Evolutionary conservation across 2,113 vertebrate species (phyloP), one percentile per base, ranked within the genome.

Genomic region (Cranoglanis bouderius): DNA sequence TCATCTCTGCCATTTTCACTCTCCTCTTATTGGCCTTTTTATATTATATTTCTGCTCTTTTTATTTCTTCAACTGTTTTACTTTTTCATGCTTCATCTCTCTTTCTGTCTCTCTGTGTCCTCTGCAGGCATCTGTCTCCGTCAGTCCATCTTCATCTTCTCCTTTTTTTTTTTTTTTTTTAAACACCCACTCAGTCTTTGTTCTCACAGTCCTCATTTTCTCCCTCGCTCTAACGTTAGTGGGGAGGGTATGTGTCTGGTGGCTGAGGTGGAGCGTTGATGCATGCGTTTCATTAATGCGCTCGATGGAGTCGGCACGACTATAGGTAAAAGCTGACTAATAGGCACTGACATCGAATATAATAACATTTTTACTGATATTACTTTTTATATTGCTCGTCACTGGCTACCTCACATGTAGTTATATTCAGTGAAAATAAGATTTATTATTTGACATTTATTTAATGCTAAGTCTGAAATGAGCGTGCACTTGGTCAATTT

Each of bases 281-380:
- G 77, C 80, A 80, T 90, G 86, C 65, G 61, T 46, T 90, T 90
- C 84, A 88, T 90, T 88, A 90, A 86, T 81, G 85, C 74, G 90
- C 35, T 51, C 14, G 82, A 70, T 84, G 29, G 70, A 40, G 35
- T 7, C 6, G 70, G 67, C 35, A 40, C 53, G 32, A 75, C 35
- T 86, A 46, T 77, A 86, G 85, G 70, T 86, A 61, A 61, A 57
- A 67, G 6, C 9, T 3, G 38, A 67, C 32, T n/a, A 49, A 67
- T 46, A 46, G 61, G 84, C 46, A 0, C 61, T 14, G 65, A 21
- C 84, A 26, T 85, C n/a, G 14, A 35, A 32, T 63, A 19, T 55
- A 38, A 82, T 24, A 32, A 38, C 21, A 3, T 82, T 82, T 82
- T 59, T 82, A 59, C 61, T 32, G 81, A 61, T 83, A 18, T 83